These are phyloP conservation scores for Taeniopygia guttata DNA, from an alignment of 2,797 vertebrate species.

Conservation along the genomic window DNA sequence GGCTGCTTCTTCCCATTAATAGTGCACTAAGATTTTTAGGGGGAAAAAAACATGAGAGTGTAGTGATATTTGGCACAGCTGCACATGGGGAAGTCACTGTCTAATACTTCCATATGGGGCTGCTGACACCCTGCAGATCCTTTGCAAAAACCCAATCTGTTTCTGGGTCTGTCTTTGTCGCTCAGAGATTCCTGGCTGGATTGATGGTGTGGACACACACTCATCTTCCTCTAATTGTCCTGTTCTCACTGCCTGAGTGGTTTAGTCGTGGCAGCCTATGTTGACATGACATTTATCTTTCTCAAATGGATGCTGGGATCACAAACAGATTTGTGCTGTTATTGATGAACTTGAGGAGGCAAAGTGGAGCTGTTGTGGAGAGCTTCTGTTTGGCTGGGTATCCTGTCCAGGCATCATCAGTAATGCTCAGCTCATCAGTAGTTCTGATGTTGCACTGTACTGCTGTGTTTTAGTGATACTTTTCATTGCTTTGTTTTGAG, in stretches of 20 bases:
- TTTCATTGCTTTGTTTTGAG: background rate
- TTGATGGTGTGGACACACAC: background rate
- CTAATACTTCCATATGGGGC: background rate
- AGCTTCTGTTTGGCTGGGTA: constrained; percentile 11
- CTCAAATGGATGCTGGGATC: background rate
- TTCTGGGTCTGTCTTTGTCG: background rate
- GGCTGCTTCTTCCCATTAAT: background rate
- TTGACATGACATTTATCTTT: constrained; percentile 20
- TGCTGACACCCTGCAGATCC: constrained; percentile 13
- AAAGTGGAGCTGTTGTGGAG: background rate
- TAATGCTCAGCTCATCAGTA: background rate
- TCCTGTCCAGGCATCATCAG: background rate
- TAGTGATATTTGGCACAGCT: background rate
- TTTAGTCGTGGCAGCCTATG: background rate
- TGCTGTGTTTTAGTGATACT: background rate
- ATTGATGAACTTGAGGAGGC: background rate
- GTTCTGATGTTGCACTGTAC: background rate
- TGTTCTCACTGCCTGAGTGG: background rate
- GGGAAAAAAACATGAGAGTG: fast-evolving
- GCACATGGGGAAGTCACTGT: background rate
- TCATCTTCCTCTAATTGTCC: background rate
- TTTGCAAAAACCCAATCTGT: background rate
- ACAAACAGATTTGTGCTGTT: constrained; percentile 13
- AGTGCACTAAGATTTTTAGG: background rate
- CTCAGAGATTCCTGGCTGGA: background rate